A percentile compares a stretch with the other conserved stretches of the same genome.
Conservation (phyloP, 2,113 vertebrate species). For the Leucosticte australis region DNA sequence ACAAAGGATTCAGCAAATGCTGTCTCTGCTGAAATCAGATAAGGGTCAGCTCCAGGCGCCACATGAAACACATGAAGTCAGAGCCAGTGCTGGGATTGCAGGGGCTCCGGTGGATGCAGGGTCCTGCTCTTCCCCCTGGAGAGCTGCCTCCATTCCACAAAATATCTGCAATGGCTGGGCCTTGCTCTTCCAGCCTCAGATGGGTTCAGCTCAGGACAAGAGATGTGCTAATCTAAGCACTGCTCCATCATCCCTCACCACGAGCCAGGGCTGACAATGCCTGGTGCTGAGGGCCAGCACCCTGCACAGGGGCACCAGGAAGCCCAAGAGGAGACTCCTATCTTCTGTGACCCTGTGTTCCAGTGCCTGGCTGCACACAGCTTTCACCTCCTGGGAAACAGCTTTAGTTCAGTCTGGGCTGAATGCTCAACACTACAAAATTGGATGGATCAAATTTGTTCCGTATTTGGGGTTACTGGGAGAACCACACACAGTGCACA, state of each 20-base stretch:
- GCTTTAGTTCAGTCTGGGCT: neutral
- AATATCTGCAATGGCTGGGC: accelerated
- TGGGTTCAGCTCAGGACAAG: neutral
- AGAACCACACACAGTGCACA: neutral
- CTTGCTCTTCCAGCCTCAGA: neutral
- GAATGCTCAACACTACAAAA: neutral
- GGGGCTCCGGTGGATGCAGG: neutral
- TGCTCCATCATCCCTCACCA: neutral
- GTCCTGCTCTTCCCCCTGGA: accelerated
- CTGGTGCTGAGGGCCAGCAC: neutral
- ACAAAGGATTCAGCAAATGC: constrained; percentile 24
- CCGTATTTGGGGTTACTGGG: neutral
- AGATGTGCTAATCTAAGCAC: accelerated
- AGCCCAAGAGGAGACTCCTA: neutral
- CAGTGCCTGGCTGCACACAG: neutral
- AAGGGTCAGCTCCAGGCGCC: neutral
- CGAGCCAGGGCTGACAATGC: neutral
- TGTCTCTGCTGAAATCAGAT: neutral
- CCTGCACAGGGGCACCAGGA: neutral
- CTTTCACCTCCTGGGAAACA: accelerated
- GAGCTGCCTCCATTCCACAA: neutral
- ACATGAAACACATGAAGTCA: neutral
- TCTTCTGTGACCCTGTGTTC: neutral
- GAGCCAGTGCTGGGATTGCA: neutral
- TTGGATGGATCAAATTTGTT: neutral